Base-by-base conservation (phyloP, 1,140 invertebrate genomes). In the Eumaeus atala region DNA sequence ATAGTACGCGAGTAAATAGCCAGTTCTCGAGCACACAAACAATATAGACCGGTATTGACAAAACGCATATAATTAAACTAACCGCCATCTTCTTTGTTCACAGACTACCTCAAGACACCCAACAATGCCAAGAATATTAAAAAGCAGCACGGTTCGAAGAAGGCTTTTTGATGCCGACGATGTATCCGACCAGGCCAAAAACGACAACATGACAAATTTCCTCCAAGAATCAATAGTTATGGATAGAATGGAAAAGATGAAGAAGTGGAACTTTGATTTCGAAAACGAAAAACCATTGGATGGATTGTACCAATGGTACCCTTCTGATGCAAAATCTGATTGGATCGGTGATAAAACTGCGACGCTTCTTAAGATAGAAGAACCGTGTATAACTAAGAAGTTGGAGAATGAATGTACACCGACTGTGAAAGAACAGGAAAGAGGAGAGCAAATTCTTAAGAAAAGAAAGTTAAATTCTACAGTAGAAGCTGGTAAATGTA, bases 241-340 rank as follows among this genome's bases (percentile, higher is more conserved):
- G 16, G 71, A 72, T 1, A 64, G 51, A 36, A 47, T 61, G 9
- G 66, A 68, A 28, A 77, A 69, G 33, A 59, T 62, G 16, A 50
- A 61, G 9, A 74, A 74, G 54, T 82, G 68, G 64, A 79, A 79
- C 28, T 83, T 83, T 17, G 79, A 83, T 44, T 76, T 79, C 21
- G 59, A 58, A 56, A 78, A 74, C 11, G 79, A 79, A 47, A 28
- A 60, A 11, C 67, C 78, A 10, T 54, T 79, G 54, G 62, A 72
- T 38, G 76, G 76, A 9, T 49, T 40, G 0, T 72, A 66, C 34
- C 54, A 70, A 60, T 82, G 78, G 78, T 61, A 54, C 9, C 51
- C 37, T 2, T 44, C 56, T 4, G 49, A 55, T 14, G 52, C 54
- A 8, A 49, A 55, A 5, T 40, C 50, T 6, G 57, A 66, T 18